phyloP scores from a whole-genome alignment of 2,888 invertebrate genomes.

The Terebella lapidaria region DNA sequence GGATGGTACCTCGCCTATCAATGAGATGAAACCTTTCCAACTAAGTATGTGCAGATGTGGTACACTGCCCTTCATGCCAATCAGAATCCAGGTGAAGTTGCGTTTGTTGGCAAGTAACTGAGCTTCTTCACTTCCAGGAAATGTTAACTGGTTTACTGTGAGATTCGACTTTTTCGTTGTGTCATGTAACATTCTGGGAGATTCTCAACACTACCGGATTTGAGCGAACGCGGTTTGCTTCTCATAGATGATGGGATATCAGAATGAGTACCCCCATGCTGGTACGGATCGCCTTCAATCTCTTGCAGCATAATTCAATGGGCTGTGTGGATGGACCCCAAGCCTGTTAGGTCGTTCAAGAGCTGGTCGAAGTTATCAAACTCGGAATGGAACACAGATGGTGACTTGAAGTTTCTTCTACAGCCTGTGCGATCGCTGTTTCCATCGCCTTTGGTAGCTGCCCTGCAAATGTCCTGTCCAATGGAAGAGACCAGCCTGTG shows the following conservation, averaged over 20 bases:
- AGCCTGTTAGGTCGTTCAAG: too few relatives aligned
- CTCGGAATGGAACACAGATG: too few relatives aligned
- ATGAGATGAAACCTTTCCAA: conserved; percentile 23
- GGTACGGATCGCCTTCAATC: too few relatives aligned
- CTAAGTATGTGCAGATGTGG: conserved; percentile 10
- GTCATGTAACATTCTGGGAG: conserved; percentile 4
- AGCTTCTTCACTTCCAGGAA: neutral
- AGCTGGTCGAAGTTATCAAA: too few relatives aligned
- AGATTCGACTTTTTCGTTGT: neutral
- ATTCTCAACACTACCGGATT: too few relatives aligned
- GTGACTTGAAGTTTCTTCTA: too few relatives aligned
- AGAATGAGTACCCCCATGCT: too few relatives aligned
- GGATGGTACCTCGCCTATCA: conserved; percentile 16
- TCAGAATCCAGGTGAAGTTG: neutral
- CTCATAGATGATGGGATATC: too few relatives aligned
- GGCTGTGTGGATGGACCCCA: too few relatives aligned
- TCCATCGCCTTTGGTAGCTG: neutral
- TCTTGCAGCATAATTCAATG: too few relatives aligned
- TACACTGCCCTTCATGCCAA: neutral
- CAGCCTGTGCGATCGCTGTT: neutral
- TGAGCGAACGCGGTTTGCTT: too few relatives aligned
- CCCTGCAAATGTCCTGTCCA: neutral
- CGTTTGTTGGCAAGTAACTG: neutral
- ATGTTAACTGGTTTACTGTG: neutral
- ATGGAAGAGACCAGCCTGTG: neutral